Evolutionary conservation across 2,888 invertebrate species (phyloP), one percentile per base, ranked within the genome.

Genomic region (Margaritifera margaritifera): DNA sequence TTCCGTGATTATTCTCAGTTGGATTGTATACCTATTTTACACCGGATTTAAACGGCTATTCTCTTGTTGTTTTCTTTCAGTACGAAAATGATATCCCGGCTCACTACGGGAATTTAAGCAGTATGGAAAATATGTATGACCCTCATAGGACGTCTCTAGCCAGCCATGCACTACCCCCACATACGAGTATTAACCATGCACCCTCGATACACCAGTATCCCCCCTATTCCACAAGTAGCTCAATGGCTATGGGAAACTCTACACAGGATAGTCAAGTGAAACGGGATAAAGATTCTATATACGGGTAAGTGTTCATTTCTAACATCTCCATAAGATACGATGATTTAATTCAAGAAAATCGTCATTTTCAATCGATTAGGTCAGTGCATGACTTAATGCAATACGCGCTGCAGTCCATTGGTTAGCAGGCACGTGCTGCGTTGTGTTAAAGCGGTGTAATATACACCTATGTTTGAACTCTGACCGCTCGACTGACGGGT

Each of bases 211-310:
- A 84, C 64, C 82, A 83, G 58, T 84, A 83, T 68, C 84, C 85
- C n/a, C 80, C 84, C 1, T 85, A 84, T 72, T 78, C 84, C 42
- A 74, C 78, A 62, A 75, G 72, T 70, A 80, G 78, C 72, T 79
- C 80, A 61, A 80, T 80, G 80, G 70, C 81, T 53, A 74, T 80
- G 31, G 71, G 77, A 24, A 80, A 81, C 74, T 75, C 84, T 18
- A 81, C 87, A 65, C 87, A 85, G 69, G 87, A 87, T 75, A 82
- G 82, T 76, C 87, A 87, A 77, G 74, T 85, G 70, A 98, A 98
- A 92, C 93, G 98, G 90, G 98, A 98, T 93, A 98, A 97, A 93
- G 97, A 98, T 93, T 96, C 97, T 90, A 97, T 98, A 91, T 98
- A 98, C 92, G 97, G 97, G 98, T 98, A 93, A 95, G 96, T 84